A percentile compares a stretch with the other conserved stretches of the same genome.
These are phyloP conservation scores for Ophion ellenae DNA, from an alignment of 2,888 invertebrate species.

Conservation along the genomic window DNA sequence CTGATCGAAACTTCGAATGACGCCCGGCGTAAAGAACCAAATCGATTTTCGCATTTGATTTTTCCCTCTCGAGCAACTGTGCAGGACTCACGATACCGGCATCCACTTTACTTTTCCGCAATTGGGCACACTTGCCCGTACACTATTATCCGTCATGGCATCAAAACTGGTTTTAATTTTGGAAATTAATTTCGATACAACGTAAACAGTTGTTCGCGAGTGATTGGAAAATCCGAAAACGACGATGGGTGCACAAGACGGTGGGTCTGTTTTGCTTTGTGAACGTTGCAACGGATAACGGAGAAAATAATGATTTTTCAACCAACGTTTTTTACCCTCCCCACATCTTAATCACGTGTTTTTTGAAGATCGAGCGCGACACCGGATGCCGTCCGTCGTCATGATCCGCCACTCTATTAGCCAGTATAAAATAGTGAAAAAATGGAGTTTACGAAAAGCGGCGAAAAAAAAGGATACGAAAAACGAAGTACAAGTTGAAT, in stretches of 20 bases:
- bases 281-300: constrained; percentile 50
- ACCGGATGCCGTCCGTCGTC: constrained; percentile 66
- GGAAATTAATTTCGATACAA: constrained; percentile 22
- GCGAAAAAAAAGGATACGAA: constrained; percentile 13
- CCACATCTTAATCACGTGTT: constrained; percentile 64
- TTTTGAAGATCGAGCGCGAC: constrained; percentile 64
- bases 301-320: constrained; percentile 51
- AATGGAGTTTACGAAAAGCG: neutral
- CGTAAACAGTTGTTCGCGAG: constrained; percentile 21
- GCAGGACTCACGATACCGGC: constrained; percentile 30
- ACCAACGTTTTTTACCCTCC: constrained; percentile 37
- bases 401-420: constrained; percentile 41
- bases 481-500: constrained; percentile 33
- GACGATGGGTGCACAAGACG: neutral
- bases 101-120: constrained; percentile 70
- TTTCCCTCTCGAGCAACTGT: constrained; percentile 17
- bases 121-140: constrained; percentile 64
- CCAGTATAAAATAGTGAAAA: constrained; percentile 29
- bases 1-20: constrained; percentile 9
- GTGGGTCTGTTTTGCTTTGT: constrained; percentile 21
- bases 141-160: constrained; percentile 20
- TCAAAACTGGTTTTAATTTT: constrained; percentile 50
- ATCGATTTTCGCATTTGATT: neutral
- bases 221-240: neutral
- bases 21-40: neutral